A percentile compares a stretch with the other conserved stretches of the same genome.
Conservation (phyloP, 2,888 invertebrate genomes). For the Cephalotes varians region DNA sequence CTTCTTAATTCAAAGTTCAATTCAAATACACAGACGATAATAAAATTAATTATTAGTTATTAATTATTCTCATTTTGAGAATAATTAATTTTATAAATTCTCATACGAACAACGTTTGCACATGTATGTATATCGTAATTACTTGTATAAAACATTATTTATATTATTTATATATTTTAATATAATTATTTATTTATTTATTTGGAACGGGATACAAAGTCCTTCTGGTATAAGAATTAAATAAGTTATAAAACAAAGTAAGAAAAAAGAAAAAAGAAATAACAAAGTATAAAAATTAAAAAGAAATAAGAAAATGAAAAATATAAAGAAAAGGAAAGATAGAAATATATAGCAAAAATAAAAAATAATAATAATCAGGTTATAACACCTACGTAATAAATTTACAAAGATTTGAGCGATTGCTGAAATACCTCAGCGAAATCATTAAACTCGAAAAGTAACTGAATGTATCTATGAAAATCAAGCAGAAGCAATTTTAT, state of each 20-base stretch:
- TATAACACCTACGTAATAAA: not conserved
- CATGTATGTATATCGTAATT: not conserved
- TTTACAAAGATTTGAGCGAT: not conserved
- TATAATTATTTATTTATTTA: not conserved
- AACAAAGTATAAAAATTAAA: no score
- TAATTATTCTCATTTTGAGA: not conserved
- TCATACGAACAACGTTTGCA: not conserved
- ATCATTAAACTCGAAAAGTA: not conserved
- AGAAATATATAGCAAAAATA: no score
- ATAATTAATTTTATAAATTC: conserved; percentile 3
- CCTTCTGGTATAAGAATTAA: no score
- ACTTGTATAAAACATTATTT: not conserved
- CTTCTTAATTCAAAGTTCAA: not conserved
- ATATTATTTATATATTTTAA: not conserved
- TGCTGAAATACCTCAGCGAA: no score
- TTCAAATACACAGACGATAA: not conserved
- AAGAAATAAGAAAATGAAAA: no score
- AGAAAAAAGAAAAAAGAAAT: no score
- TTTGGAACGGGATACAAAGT: no score
- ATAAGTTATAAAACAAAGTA: no score
- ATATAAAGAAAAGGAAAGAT: no score
- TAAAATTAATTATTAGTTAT: no score
- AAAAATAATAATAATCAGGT: no score
- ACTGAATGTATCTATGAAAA: not conserved
- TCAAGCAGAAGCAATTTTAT: not conserved